Percentiles rank a stretch among this genome's conserved stretches.
Conservation (phyloP, 2,113 vertebrate genomes). For the Scolopax mira region DNA sequence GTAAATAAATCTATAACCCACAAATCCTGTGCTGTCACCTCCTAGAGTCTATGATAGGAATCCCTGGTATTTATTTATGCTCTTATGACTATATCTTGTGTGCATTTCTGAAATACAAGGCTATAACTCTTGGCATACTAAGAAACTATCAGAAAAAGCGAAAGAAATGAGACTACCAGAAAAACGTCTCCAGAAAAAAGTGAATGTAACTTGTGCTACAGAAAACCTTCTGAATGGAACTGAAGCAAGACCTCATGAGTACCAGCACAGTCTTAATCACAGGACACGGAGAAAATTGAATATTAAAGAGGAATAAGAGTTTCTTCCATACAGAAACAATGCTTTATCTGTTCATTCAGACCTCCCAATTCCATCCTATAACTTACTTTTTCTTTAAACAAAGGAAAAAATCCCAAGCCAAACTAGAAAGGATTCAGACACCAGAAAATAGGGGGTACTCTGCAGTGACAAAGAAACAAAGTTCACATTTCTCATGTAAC, state of each 20-base stretch:
- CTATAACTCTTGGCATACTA: background rate
- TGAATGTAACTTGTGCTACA: background rate
- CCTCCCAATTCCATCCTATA: background rate
- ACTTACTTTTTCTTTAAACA: background rate
- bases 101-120: background rate
- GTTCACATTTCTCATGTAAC: background rate
- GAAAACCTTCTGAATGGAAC: background rate
- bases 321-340: background rate
- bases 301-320: background rate
- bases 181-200: background rate
- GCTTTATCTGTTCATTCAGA: background rate
- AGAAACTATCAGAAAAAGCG: background rate
- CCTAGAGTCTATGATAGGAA: background rate
- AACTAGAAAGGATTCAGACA: background rate
- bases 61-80: background rate
- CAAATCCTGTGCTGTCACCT: background rate
- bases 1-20: background rate
- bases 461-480: background rate
- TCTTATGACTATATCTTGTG: background rate
- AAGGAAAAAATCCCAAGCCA: background rate
- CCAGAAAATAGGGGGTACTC: background rate
- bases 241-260: background rate
- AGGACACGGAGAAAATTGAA: background rate
- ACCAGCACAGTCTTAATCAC: background rate
- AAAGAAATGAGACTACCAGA: background rate